Evolutionary conservation across 2,888 invertebrate species (phyloP), one percentile per base, ranked within the genome.

Genomic region (Hipparchia semele): DNA sequence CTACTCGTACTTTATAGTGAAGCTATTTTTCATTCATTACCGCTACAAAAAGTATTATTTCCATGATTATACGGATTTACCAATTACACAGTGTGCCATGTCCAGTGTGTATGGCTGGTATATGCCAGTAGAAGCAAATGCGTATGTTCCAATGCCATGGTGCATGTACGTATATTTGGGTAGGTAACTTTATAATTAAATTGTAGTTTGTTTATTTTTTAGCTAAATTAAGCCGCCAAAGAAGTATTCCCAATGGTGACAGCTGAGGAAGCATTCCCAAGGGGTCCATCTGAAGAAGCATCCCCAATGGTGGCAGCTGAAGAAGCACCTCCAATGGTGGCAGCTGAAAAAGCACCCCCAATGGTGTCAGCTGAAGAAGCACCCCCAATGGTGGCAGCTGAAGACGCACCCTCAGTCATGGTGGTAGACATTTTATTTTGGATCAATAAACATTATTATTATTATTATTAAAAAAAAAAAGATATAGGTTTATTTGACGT

Each of bases 71-170:
- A 56, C 56, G 13, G 56, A 56, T 56, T 56, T 56, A 56, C 56
- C 56, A 56, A 56, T 56, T 56, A 56, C 56, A 56, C 56, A 56
- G 56, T 56, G 56, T 56, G 56, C 56, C 56, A 56, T 56, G 56
- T 56, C 13, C 56, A 56, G 56, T 56, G 56, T 56, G 56, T 13
- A 56, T 56, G 56, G 56, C 56, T 56, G 56, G 56, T 56, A 56
- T 56, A 56, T 56, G n/a, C n/a, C 13, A 13, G 13, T 13, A 56
- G 56, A 56, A 56, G 54, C 54, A 56, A 56, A 56, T 56, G 54
- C 54, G 13, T 56, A 13, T 13, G 13, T n/a, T 56, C 56, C 56
- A 56, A 56, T 56, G 56, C 56, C 13, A 56, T 56, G 56, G 56
- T 56, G 56, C 56, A 56, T 56, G 56, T 56, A 56, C 56, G 56